phyloP scores from a whole-genome alignment of 2,113 vertebrate species.

The Thryonomys swinderianus region DNA sequence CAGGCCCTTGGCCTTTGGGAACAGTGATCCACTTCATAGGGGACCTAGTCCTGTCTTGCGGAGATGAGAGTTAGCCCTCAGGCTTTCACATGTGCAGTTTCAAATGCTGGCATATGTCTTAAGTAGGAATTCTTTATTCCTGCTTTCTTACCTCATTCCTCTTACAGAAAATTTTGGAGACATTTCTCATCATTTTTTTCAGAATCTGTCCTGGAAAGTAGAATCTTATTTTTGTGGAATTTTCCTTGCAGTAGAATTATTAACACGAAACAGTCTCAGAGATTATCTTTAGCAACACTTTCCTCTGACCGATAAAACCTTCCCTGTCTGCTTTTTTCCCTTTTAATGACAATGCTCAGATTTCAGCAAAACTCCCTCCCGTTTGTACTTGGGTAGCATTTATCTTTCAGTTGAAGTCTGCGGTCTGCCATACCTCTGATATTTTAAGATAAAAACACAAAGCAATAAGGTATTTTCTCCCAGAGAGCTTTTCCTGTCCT shows the following conservation, averaged over 20 bases:
- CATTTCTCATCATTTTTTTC: not conserved
- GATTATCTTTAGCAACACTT: not conserved
- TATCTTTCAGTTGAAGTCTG: not conserved
- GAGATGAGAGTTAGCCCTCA: not conserved
- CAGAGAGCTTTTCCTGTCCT: not conserved
- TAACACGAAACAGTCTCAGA: not conserved
- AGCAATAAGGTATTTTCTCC: not conserved
- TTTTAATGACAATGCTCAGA: not conserved
- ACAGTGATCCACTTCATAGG: not conserved
- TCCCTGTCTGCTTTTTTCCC: not conserved
- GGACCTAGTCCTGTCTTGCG: not conserved
- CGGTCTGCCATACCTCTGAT: not conserved
- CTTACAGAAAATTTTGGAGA: not conserved
- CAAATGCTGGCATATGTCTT: not conserved
- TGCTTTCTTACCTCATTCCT: constrained; percentile 8
- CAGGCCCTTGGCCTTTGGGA: not conserved
- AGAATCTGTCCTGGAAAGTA: not conserved
- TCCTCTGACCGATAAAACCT: constrained; percentile 8
- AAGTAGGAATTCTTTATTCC: constrained; percentile 25
- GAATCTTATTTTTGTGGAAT: constrained; percentile 28
- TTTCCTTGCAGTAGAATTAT: not conserved
- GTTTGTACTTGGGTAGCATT: not conserved
- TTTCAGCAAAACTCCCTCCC: not conserved
- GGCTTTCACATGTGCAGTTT: constrained; percentile 10
- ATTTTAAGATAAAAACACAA: constrained; percentile 18